Base-by-base conservation (phyloP, 2,113 vertebrate genomes). In the Callithrix jacchus region DNA sequence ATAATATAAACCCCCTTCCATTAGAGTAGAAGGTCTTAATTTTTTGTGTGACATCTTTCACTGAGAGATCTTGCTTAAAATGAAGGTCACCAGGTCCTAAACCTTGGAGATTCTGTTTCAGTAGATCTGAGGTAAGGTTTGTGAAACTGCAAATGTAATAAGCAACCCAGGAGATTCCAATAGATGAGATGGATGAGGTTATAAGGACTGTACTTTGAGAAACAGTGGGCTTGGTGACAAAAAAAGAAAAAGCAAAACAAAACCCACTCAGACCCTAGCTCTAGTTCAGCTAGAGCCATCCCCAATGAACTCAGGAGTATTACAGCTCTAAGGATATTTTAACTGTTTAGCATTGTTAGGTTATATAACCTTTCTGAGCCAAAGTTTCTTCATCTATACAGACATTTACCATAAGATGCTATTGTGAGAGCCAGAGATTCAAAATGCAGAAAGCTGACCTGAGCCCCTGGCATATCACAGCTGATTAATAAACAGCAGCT, bases 151-250 rank as follows among this genome's bases (percentile, higher is more conserved):
- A 30, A 7, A 30, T 37, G 17, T 70, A 87, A 76, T n/a, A 47
- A 73, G 23, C 27, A 54, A 30, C 5, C 21, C 14, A 54, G 52
- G 14, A 49, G 10, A 77, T 12, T 76, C 18, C 42, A 32, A 1
- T 12, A 70, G 27, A 37, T 1, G 0, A 47, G 32, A 13, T 11
- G 18, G 11, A 79, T 0, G 0, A 35, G 5, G 56, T 52, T 23
- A 54, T 5, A 20, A 47, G 11, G 47, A 27, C 61, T 25, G 17
- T 14, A 25, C 32, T 32, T 35, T 4, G 47, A 74, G 42, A 76
- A 58, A 6, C 32, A n/a, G 2, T 45, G 40, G 16, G 1, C 9
- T 73, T 37, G 32, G 37, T 40, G 9, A 56, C 2, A 21, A 27
- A 18, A 14, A 64, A 14, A 64, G 61, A 30, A 64, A 64, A 64